phyloP scores from a whole-genome alignment of 2,888 invertebrate species.

The Lysandra bellargus region DNA sequence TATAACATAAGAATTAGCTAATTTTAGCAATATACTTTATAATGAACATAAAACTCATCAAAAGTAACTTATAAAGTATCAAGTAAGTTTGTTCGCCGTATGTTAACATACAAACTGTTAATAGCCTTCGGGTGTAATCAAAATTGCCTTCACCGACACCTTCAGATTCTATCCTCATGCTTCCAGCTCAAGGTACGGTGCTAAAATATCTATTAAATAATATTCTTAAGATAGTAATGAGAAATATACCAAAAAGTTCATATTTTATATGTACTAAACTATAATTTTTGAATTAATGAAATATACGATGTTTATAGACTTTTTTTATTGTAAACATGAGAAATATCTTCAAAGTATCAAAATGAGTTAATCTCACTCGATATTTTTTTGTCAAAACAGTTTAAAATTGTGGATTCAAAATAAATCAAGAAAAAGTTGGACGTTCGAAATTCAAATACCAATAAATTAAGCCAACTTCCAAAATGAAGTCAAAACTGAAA shows the following conservation, averaged over 20 bases:
- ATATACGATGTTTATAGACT: too few species aligned
- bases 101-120: conserved; percentile 50
- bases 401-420: conserved; percentile 12
- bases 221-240: neutral
- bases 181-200: conserved; percentile 6
- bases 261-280: too few species aligned
- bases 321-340: too few species aligned
- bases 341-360: neutral
- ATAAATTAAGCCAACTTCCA: conserved; percentile 42
- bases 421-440: conserved; percentile 21
- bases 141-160: conserved; percentile 44
- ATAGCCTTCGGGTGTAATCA: conserved; percentile 64
- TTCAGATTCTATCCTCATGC: conserved; percentile 43
- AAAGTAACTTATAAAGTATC: conserved; percentile 46
- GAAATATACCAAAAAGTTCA: too few species aligned
- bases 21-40: neutral
- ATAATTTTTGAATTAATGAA: too few species aligned
- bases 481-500: conserved; percentile 55
- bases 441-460: conserved; percentile 36
- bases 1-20: too few species aligned
- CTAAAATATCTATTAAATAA: neutral
- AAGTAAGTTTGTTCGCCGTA: conserved; percentile 43
- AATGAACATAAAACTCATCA: conserved; percentile 1
- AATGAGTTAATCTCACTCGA: neutral
- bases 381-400: neutral